Evolutionary conservation across 1,140 invertebrate species (phyloP).

Genomic region (Forficula auricularia): DNA sequence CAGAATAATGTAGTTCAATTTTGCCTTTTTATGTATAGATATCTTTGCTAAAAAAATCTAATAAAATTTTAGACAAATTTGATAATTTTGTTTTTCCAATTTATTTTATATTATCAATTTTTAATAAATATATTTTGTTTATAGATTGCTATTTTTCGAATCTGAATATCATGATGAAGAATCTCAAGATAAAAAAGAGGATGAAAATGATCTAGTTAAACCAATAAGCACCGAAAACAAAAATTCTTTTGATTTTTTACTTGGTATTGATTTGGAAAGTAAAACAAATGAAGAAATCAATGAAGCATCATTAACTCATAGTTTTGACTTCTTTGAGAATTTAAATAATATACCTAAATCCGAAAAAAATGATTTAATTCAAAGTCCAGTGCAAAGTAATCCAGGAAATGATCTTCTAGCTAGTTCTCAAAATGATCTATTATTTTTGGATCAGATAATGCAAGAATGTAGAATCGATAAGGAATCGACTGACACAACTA

Average conservation of each 20-base stretch:
- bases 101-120: too few species aligned
- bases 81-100: too few species aligned
- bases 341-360: conserved; percentile 20
- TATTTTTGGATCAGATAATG: conserved; percentile 1
- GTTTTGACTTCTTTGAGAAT: conserved; percentile 17
- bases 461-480: background rate
- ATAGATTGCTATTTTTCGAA: conserved; percentile 32
- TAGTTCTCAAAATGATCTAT: background rate
- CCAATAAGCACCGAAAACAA: conserved; percentile 21
- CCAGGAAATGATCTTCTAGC: background rate
- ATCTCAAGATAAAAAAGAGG: conserved; percentile 11
- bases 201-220: conserved; percentile 16
- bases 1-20: too few species aligned
- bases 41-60: too few species aligned
- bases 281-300: background rate
- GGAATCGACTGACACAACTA: background rate
- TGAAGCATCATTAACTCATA: conserved; percentile 1
- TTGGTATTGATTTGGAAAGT: conserved; percentile 11
- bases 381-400: conserved; percentile 3
- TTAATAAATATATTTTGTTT: conserved; percentile 10
- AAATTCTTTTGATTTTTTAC: conserved; percentile 12
- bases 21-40: too few species aligned
- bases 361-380: conserved; percentile 9
- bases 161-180: conserved; percentile 31
- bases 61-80: too few species aligned